phyloP scores from a whole-genome alignment of 2,113 vertebrate genomes.

The Recurvirostra avosetta region DNA sequence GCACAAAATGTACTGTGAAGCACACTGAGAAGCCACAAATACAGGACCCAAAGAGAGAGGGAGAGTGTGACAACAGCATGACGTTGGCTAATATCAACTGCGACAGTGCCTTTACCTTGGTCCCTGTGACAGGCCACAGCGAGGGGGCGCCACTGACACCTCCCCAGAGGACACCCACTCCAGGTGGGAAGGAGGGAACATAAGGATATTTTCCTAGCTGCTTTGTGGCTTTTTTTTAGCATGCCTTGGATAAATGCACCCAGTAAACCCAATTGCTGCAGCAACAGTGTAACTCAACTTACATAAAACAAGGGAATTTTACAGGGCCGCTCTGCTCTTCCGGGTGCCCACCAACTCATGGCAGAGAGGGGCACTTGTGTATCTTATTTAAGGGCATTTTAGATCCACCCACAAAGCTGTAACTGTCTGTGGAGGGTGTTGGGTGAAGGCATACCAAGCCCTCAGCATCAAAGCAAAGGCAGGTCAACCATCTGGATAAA shows the following conservation, averaged over 20 bases:
- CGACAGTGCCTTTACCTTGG: background rate
- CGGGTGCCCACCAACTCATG: background rate
- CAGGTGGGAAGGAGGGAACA: background rate
- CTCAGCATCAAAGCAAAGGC: background rate
- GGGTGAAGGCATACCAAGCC: background rate
- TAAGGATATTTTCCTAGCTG: background rate
- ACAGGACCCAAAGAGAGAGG: background rate
- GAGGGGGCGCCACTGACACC: accelerated
- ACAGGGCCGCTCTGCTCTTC: background rate
- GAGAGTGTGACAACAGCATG: background rate
- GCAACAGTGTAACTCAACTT: background rate
- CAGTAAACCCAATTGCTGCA: background rate
- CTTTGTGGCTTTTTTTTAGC: background rate
- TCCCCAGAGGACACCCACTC: background rate
- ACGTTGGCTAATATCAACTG: background rate
- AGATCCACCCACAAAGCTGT: background rate
- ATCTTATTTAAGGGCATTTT: background rate
- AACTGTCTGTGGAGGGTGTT: background rate
- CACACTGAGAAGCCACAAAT: background rate
- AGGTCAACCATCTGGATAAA: background rate
- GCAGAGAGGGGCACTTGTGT: accelerated
- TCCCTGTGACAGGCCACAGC: accelerated
- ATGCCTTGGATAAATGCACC: background rate
- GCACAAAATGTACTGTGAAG: background rate
- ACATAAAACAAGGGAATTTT: background rate